phyloP scores from a whole-genome alignment of 1,140 invertebrate species.

The Cydia splendana region DNA sequence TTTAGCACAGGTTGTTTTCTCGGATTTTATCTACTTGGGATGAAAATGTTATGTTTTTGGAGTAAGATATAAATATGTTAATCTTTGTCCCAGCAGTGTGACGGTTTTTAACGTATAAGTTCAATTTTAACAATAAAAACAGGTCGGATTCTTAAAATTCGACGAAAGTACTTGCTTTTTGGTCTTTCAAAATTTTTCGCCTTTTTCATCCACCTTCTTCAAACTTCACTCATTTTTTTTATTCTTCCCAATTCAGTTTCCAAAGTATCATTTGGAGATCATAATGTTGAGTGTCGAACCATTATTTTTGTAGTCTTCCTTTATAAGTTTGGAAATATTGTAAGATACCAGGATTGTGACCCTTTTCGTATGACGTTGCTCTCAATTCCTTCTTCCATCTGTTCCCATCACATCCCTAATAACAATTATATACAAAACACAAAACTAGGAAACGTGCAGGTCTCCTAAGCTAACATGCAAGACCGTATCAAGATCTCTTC shows the following conservation, averaged over 20 bases:
- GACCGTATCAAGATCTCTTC: conserved; percentile 68
- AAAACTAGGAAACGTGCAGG: conserved; percentile 60
- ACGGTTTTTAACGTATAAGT: too few species aligned
- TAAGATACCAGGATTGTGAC: too few species aligned
- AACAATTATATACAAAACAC: conserved; percentile 45
- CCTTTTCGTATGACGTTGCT: neutral
- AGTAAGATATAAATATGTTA: neutral
- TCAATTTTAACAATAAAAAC: too few species aligned
- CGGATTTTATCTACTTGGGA: neutral
- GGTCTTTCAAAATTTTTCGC: too few species aligned
- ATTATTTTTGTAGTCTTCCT: too few species aligned
- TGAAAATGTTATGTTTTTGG: neutral
- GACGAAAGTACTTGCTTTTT: too few species aligned
- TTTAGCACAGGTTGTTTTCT: neutral
- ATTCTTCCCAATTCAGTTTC: too few species aligned
- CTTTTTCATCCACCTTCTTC: neutral
- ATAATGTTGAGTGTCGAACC: too few species aligned
- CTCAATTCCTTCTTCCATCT: neutral
- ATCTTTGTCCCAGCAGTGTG: neutral
- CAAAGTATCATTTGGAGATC: too few species aligned
- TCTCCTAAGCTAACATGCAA: conserved; percentile 77
- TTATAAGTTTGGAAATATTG: too few species aligned
- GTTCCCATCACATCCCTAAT: neutral
- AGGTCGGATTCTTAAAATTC: too few species aligned
- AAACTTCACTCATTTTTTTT: neutral